Conservation (phyloP, 2,888 invertebrate species). For the Cephus runcator region DNA sequence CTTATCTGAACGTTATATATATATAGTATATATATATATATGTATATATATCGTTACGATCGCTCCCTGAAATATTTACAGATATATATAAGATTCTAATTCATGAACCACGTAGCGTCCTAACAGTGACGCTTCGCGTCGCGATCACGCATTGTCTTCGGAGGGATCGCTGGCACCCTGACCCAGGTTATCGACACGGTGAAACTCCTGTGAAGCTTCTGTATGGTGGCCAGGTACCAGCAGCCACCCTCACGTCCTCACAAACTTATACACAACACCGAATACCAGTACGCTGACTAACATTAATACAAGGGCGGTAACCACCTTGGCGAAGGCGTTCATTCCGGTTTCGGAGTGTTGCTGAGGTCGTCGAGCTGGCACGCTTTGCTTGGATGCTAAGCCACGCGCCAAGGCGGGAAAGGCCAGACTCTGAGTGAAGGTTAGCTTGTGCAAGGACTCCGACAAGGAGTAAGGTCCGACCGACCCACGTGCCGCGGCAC, state of each 20-base stretch:
- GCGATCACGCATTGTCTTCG: neutral
- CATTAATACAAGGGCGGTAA: conserved; percentile 76
- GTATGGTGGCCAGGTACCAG: conserved; percentile 69
- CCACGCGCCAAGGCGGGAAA: conserved; percentile 79
- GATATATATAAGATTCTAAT: neutral
- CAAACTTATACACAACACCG: conserved; percentile 79
- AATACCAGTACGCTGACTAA: conserved; percentile 78
- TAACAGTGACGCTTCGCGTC: neutral
- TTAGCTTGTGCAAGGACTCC: conserved; percentile 78
- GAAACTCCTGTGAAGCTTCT: conserved; percentile 32
- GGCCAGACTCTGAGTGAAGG: conserved; percentile 79
- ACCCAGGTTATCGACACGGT: conserved; percentile 22
- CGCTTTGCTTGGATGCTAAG: conserved; percentile 72
- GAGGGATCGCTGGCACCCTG: conserved; percentile 19
- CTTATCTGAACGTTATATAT: neutral
- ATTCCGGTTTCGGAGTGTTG: conserved; percentile 75
- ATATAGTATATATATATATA: too few relatives aligned
- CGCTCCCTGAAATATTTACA: neutral
- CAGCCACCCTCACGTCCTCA: conserved; percentile 81
- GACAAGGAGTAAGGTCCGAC: conserved; percentile 78
- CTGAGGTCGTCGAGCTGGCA: conserved; percentile 69
- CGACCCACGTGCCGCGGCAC: conserved; percentile 77
- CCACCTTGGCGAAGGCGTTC: conserved; percentile 78
- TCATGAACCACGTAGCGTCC: neutral
- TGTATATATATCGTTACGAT: neutral